Base-by-base conservation (phyloP, 37 sponge, comb jelly and placozoan genomes). In the Dysidea cf. avara region DNA sequence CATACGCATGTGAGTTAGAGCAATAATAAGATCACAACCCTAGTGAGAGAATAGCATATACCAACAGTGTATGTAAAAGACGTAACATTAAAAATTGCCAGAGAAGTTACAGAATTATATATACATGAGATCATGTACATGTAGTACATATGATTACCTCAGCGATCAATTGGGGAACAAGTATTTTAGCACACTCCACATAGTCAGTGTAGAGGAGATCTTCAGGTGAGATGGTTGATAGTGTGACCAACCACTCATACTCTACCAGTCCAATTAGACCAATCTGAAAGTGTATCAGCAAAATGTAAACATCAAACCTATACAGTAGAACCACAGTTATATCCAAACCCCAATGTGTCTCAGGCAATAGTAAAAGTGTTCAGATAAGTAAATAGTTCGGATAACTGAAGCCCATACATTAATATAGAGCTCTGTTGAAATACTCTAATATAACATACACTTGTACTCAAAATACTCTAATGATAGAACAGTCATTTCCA, bases 1-100 rank as follows among this genome's bases (percentile, higher is more conserved):
- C 60, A 74, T 32, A 3, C 92, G 61, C 92, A 92, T 92, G 74
- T 92, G 92, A 49, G 87, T 92, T 61, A 92, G 72, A 3, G 92
- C 92, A 11, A 92, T 56, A 55, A 92, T 52, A 22, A 92, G 64
- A 38, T 92, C 87, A 75, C 83, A 81, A 9, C 81, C 84, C 79
- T 83, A 24, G 17, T 18, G 3, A 24, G 20, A 66, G 7, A 63
- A 9, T 13, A 31, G 9, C 33, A 63, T 26, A 30, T 24, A 36
- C 33, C 21, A 3, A 61, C 31, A 37, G 36, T 16, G 9, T 34
- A 16, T 9, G 4, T 7, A 16, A 71, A 1, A 71, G 26, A 53
- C 33, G 32, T n/a, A 24, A 22, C 28, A 22, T 5, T n/a, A n/a
- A 58, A 22, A 69, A 22, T 50, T 48, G 24, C 28, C 43, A 13